phyloP scores from a whole-genome alignment of 2,888 invertebrate species.

The Venustoraphidia nigricollis region DNA sequence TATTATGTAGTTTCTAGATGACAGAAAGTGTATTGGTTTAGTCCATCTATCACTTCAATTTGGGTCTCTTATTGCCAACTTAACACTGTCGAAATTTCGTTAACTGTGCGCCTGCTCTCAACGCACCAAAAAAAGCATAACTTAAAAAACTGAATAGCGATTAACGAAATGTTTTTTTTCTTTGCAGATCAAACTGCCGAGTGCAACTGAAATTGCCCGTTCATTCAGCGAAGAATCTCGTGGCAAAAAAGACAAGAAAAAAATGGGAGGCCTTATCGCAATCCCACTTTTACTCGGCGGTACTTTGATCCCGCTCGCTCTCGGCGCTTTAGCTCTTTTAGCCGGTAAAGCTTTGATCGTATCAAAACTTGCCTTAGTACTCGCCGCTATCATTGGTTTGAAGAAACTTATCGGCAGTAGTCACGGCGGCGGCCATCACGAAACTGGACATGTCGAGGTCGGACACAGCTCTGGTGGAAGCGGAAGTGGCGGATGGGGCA shows the following conservation, averaged over 20 bases:
- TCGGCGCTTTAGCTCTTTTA: slow-evolving; percentile 64
- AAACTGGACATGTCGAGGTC: slow-evolving; percentile 47
- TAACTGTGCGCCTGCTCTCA: too few relatives aligned
- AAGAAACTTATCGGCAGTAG: slow-evolving; percentile 63
- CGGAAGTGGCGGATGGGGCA: slow-evolving; percentile 59
- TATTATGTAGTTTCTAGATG: too few relatives aligned
- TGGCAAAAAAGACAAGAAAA: slow-evolving; percentile 54
- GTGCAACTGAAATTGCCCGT: slow-evolving; percentile 44
- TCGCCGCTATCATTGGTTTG: slow-evolving; percentile 71
- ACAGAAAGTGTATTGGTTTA: too few relatives aligned
- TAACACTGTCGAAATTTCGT: too few relatives aligned
- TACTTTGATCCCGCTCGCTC: slow-evolving; percentile 65
- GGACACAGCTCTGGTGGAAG: slow-evolving; percentile 51
- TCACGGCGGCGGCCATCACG: slow-evolving; percentile 37
- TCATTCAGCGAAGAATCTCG: slow-evolving; percentile 42
- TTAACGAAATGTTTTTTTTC: slow-evolving; percentile 1
- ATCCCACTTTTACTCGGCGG: slow-evolving; percentile 68
- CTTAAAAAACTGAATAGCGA: neutral
- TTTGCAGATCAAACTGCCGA: slow-evolving; percentile 57
- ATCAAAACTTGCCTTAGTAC: slow-evolving; percentile 64
- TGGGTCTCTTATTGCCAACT: too few relatives aligned
- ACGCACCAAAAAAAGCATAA: too few relatives aligned
- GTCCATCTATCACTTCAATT: too few relatives aligned
- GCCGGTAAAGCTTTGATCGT: slow-evolving; percentile 78
- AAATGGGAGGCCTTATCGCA: slow-evolving; percentile 55